These are phyloP conservation scores for Salvator merianae DNA, from an alignment of 2,113 vertebrate species.

Conservation along the genomic window DNA sequence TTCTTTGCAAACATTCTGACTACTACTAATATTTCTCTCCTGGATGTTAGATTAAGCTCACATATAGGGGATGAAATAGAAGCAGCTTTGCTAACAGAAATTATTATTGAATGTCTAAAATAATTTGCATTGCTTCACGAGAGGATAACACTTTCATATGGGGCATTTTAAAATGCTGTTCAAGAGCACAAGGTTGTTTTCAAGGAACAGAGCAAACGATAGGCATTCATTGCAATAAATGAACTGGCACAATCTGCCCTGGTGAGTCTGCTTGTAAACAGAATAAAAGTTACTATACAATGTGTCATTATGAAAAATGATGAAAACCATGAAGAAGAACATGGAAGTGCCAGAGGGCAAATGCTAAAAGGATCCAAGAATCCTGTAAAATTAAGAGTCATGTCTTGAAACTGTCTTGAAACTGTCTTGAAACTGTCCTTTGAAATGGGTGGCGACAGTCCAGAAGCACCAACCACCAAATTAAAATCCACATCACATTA, in stretches of 20 bases:
- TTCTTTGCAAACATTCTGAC: conserved; percentile 49
- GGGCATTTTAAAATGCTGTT: conserved; percentile 43
- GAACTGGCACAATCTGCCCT: conserved; percentile 26
- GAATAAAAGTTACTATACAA: conserved; percentile 21
- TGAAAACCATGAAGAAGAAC: background rate
- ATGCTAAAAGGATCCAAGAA: conserved; percentile 12
- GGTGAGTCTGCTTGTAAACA: conserved; percentile 5
- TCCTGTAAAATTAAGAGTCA: conserved; percentile 42
- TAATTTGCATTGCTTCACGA: conserved; percentile 36
- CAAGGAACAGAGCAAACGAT: background rate
- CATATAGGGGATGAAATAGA: conserved; percentile 56
- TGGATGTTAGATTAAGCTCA: conserved; percentile 57
- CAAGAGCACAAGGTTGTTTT: conserved; percentile 38
- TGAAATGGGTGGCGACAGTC: conserved; percentile 30
- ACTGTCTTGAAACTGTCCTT: conserved; percentile 27
- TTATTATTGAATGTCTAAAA: conserved; percentile 56
- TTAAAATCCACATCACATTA: background rate
- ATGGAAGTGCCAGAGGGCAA: conserved; percentile 36
- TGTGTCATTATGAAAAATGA: conserved; percentile 20
- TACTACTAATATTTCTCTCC: conserved; percentile 38
- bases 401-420: conserved; percentile 4
- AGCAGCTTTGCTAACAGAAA: conserved; percentile 61
- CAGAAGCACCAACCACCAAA: conserved; percentile 8
- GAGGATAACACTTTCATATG: conserved; percentile 2
- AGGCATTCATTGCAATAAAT: conserved; percentile 15